Evolutionary conservation across 2,113 vertebrate species (phyloP).

Genomic region (Hoplias malabaricus): DNA sequence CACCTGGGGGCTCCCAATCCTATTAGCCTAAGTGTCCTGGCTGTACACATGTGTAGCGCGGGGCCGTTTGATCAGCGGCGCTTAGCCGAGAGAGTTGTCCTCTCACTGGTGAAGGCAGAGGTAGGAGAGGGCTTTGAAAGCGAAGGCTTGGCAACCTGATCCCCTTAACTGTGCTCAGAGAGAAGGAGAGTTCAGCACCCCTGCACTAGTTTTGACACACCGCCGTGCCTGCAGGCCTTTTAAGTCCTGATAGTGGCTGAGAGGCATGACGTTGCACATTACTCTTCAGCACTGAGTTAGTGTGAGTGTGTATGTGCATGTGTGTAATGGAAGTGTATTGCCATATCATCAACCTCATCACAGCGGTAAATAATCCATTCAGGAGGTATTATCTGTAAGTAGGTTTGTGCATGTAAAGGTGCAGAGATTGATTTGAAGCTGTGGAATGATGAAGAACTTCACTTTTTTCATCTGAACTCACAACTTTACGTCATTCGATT

Average conservation of each 20-base stretch:
- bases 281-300: constrained; percentile 41
- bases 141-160: constrained; percentile 63
- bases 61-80: constrained; percentile 75
- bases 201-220: constrained; percentile 64
- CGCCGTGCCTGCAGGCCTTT: constrained; percentile 60
- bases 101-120: constrained; percentile 60
- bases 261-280: constrained; percentile 60
- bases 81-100: constrained; percentile 78
- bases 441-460: not conserved
- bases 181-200: constrained; percentile 68
- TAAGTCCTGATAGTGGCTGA: constrained; percentile 66
- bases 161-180: constrained; percentile 74
- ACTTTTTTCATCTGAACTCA: not conserved
- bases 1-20: constrained; percentile 81
- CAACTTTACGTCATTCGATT: not conserved
- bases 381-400: constrained; percentile 9
- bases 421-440: not conserved
- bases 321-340: not conserved
- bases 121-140: constrained; percentile 62
- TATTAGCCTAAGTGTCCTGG: constrained; percentile 78
- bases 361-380: constrained; percentile 13
- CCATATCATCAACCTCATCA: constrained; percentile 28
- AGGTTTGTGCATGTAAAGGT: not conserved
- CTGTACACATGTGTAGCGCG: constrained; percentile 65
- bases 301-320: not conserved